phyloP scores from a whole-genome alignment of 2,113 vertebrate genomes.

The Alethe diademata region DNA sequence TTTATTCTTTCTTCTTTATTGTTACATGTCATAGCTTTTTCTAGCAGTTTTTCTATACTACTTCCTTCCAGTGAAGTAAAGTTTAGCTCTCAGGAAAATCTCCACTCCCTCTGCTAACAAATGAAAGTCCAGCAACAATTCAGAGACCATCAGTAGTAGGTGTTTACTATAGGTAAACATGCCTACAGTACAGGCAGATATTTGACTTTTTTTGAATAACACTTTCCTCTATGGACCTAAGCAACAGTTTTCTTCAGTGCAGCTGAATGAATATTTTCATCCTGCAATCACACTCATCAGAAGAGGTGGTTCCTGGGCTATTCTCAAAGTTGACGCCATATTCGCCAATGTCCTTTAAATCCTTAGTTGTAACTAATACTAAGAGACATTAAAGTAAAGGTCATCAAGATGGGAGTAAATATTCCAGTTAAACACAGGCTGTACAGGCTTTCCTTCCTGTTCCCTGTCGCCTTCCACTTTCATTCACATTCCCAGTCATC shows the following conservation, averaged over 20 bases:
- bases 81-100: not conserved
- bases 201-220: not conserved
- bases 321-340: not conserved
- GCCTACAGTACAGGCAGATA: not conserved
- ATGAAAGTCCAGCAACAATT: not conserved
- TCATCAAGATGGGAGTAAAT: not conserved
- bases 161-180: not conserved
- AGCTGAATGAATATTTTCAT: not conserved
- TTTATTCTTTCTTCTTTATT: not conserved
- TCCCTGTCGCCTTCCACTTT: not conserved
- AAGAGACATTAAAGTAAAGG: not conserved
- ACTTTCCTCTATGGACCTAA: not conserved
- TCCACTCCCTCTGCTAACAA: not conserved
- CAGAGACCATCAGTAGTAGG: not conserved
- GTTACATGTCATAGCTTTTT: not conserved
- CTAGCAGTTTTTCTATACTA: not conserved
- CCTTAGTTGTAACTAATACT: not conserved
- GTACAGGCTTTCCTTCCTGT: not conserved
- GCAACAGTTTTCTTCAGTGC: not conserved
- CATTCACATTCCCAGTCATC: not conserved
- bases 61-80: not conserved
- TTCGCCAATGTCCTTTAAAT: not conserved
- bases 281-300: accelerated
- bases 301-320: not conserved
- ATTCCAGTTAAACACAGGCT: not conserved